phyloP scores from a whole-genome alignment of 2,797 vertebrate genomes.

The Cynopterus sphinx region DNA sequence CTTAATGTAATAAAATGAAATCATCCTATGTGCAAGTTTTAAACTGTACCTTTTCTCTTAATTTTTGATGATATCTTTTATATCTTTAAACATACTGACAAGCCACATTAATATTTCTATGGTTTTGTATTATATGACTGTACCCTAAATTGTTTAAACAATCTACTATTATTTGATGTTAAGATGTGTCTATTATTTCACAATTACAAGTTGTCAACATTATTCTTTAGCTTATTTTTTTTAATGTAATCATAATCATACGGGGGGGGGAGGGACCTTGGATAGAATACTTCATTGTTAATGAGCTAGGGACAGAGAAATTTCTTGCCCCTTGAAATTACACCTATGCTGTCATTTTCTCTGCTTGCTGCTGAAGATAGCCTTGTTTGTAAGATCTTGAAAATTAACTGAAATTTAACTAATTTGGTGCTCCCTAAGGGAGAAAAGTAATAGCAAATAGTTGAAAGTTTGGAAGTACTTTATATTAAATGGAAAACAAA shows the following conservation, averaged over 20 bases:
- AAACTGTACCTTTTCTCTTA: neutral
- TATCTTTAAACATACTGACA: neutral
- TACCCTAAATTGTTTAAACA: neutral
- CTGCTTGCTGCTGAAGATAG: neutral
- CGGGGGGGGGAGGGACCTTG: neutral
- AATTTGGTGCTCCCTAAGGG: neutral
- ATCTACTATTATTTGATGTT: neutral
- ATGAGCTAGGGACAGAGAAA: neutral
- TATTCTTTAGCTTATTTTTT: constrained; percentile 3
- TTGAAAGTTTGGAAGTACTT: neutral
- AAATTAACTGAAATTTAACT: constrained; percentile 9
- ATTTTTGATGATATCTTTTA: neutral
- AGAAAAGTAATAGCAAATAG: neutral
- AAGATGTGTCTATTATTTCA: neutral
- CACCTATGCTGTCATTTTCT: neutral
- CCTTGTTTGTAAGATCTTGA: neutral
- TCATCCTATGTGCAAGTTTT: neutral
- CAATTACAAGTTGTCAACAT: neutral
- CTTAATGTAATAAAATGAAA: neutral
- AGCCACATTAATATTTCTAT: neutral
- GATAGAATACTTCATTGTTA: neutral
- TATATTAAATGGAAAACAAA: neutral
- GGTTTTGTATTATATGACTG: neutral
- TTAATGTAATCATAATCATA: neutral
- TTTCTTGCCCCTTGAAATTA: neutral